These are phyloP conservation scores for Xanthorhoe designata DNA, from an alignment of 2,888 invertebrate species.

Conservation along the genomic window DNA sequence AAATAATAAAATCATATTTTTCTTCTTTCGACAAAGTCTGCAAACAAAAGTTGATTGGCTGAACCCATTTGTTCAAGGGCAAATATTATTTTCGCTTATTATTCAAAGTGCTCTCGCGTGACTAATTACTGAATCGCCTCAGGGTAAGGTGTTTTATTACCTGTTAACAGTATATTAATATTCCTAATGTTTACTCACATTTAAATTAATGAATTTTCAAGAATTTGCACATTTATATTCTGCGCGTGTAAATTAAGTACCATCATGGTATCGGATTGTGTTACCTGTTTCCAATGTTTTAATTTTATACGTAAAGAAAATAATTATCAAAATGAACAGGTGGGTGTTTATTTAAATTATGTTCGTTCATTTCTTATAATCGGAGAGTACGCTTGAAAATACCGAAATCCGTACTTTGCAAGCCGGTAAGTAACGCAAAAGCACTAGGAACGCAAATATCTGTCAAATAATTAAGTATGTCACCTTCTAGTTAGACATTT, in stretches of 20 bases:
- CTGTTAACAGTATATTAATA: conserved; percentile 29
- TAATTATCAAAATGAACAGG: neutral
- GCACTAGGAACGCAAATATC: no score
- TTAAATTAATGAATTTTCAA: conserved; percentile 25
- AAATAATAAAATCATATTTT: neutral
- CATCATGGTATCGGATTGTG: neutral
- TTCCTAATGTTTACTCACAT: conserved; percentile 26
- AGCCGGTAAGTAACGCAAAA: no score
- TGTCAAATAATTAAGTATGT: no score
- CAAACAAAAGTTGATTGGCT: neutral
- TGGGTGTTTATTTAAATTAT: no score
- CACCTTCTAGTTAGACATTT: no score
- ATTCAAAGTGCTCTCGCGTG: conserved; percentile 10
- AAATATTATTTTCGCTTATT: neutral
- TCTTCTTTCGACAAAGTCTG: neutral
- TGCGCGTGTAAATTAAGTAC: neutral
- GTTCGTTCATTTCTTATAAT: no score
- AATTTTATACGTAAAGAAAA: neutral
- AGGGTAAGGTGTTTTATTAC: conserved; percentile 10
- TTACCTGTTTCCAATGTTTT: neutral
- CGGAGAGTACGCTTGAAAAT: no score
- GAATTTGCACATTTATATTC: neutral
- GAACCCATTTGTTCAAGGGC: neutral
- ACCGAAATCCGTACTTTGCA: no score
- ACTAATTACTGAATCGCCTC: conserved; percentile 5